Evolutionary conservation across 2,113 vertebrate species (phyloP).

Genomic region (Lepisosteus osseus): DNA sequence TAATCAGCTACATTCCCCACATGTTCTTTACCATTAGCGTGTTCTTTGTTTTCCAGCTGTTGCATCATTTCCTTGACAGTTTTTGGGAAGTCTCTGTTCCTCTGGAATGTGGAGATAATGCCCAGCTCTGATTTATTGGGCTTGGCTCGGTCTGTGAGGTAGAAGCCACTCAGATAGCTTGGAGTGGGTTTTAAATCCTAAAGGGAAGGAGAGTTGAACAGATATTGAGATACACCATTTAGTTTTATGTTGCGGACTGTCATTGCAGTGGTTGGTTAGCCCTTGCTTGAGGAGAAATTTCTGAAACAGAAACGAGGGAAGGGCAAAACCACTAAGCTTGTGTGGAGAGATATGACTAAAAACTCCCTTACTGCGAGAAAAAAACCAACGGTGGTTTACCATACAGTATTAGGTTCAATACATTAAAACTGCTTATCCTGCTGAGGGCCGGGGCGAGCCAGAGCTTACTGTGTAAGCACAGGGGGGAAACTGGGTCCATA

Average conservation of each 20-base stretch:
- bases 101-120: constrained; percentile 56
- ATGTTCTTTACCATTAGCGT: constrained; percentile 23
- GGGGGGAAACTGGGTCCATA: too few species aligned
- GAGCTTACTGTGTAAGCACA: too few species aligned
- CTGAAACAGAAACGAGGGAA: too few species aligned
- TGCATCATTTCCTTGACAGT: constrained; percentile 52
- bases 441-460: too few species aligned
- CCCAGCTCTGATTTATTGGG: constrained; percentile 54
- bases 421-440: too few species aligned
- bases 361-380: too few species aligned
- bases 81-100: constrained; percentile 50
- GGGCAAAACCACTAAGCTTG: too few species aligned
- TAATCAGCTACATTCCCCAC: too few species aligned
- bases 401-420: too few species aligned
- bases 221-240: neutral
- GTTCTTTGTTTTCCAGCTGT: constrained; percentile 47
- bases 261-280: constrained; percentile 17
- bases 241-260: too few species aligned
- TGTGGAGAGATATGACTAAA: too few species aligned
- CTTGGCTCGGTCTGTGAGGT: constrained; percentile 37
- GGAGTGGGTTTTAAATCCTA: constrained; percentile 30
- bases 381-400: too few species aligned
- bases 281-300: constrained; percentile 24
- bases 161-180: constrained; percentile 30
- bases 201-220: neutral